Base-by-base conservation (phyloP, 2,797 vertebrate genomes). In the Staurois parvus region DNA sequence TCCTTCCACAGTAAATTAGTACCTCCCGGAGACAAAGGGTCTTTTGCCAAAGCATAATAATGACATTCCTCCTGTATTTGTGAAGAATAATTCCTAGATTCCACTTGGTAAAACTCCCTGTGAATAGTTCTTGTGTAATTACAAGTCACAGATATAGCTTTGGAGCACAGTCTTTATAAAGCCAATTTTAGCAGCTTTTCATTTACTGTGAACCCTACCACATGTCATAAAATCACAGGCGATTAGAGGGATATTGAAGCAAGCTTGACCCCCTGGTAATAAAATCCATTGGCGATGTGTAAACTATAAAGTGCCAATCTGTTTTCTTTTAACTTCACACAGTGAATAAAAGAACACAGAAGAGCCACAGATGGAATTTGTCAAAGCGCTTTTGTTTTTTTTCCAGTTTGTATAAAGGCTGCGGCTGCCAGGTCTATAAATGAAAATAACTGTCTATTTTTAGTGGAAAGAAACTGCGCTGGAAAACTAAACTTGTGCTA, bases 361-460 rank as follows among this genome's bases (percentile, higher is more conserved):
- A 75, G 34, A 79, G 21, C 59, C 64, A 75, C 84, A 80, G 76
- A 80, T 85, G 84, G 84, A 80, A 80, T 29, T 40, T 80, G 79
- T 85, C 83, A 85, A 85, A 76, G 68, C 68, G n/a, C 67, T 79
- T 37, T 32, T 83, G 37, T 72, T 45, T 69, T 56, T 37, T 62
- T 34, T 64, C 68, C 62, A 66, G 76, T 79, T 73, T 74, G 68
- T 72, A 73, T 69, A 73, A 66, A 79, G 66, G 62, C 69, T 66
- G 77, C 19, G 74, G 52, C 56, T 79, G 84, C 77, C 77, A 75
- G 62, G 30, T 74, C 72, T 75, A 80, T 68, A 85, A 85, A 85
- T 80, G 77, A 85, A 85, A 85, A 85, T 68, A 85, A 74, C 30
- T 40, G 32, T 59, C 83, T 85, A 85, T 80, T 85, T 80, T 85